These are phyloP conservation scores for Tapirus terrestris DNA, from an alignment of 2,113 vertebrate genomes.

Conservation along the genomic window DNA sequence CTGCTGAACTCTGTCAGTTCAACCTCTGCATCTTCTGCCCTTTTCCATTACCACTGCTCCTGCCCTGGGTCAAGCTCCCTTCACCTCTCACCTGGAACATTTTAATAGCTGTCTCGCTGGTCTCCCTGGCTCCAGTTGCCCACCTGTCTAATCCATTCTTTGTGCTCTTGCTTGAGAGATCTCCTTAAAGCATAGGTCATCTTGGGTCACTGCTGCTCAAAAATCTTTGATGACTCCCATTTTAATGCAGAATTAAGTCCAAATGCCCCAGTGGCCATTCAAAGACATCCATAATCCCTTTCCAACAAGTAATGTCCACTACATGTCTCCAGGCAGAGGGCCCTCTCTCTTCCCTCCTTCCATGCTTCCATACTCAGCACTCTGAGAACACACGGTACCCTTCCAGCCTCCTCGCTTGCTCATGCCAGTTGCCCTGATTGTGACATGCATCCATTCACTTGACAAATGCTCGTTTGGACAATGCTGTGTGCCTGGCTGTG, in stretches of 20 bases:
- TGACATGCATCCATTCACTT: background rate
- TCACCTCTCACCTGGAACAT: conserved; percentile 44
- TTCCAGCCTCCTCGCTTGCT: background rate
- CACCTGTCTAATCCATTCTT: conserved; percentile 1
- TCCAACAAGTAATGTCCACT: background rate
- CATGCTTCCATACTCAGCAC: background rate
- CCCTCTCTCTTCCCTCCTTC: background rate
- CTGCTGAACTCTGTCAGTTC: background rate
- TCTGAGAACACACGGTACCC: background rate
- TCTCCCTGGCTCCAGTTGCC: background rate
- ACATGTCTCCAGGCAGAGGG: background rate
- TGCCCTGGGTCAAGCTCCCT: background rate
- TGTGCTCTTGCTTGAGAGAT: background rate
- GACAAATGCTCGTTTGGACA: background rate
- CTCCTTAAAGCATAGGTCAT: conserved; percentile 13
- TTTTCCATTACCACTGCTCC: background rate
- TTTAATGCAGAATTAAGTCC: conserved; percentile 43
- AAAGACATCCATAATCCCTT: background rate
- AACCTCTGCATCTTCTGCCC: background rate
- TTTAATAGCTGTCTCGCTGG: background rate
- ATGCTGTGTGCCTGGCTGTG: accelerated
- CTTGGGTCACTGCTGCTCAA: conserved; percentile 20
- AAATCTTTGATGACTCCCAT: background rate
- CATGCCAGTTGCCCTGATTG: background rate
- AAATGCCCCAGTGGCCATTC: background rate